Evolutionary conservation across 2,113 vertebrate species (phyloP).

Genomic region (Elephantulus edwardii): DNA sequence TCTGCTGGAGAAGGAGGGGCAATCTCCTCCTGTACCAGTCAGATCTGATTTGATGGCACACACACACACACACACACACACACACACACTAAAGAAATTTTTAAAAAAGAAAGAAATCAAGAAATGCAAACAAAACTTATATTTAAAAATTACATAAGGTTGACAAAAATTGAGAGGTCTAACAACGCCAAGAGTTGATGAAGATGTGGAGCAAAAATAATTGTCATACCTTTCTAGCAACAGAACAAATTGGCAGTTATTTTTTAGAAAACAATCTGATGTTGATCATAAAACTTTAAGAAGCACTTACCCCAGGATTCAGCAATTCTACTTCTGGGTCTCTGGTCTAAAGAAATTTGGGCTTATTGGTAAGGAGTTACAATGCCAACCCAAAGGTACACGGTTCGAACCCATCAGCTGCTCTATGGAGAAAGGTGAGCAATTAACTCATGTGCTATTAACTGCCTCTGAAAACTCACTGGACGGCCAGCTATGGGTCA

Average conservation of each 20-base stretch:
- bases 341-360: not conserved
- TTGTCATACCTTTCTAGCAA: not conserved
- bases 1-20: too few species aligned
- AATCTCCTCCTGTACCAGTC: too few species aligned
- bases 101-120: too few species aligned
- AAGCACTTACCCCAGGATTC: not conserved
- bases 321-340: not conserved
- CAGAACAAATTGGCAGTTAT: not conserved
- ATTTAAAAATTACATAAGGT: not conserved
- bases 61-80: too few species aligned
- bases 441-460: too few species aligned
- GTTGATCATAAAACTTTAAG: slow-evolving; percentile 5
- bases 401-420: too few species aligned
- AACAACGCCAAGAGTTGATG: not conserved
- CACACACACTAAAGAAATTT: too few species aligned
- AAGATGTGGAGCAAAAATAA: not conserved
- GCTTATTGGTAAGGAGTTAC: not conserved
- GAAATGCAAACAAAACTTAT: slow-evolving; percentile 22
- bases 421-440: too few species aligned
- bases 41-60: too few species aligned
- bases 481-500: too few species aligned
- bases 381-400: too few species aligned
- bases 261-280: not conserved
- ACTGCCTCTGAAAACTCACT: too few species aligned
- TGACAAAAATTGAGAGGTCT: slow-evolving; percentile 18